phyloP scores from a whole-genome alignment of 2,888 invertebrate genomes.

The Encarsia formosa region DNA sequence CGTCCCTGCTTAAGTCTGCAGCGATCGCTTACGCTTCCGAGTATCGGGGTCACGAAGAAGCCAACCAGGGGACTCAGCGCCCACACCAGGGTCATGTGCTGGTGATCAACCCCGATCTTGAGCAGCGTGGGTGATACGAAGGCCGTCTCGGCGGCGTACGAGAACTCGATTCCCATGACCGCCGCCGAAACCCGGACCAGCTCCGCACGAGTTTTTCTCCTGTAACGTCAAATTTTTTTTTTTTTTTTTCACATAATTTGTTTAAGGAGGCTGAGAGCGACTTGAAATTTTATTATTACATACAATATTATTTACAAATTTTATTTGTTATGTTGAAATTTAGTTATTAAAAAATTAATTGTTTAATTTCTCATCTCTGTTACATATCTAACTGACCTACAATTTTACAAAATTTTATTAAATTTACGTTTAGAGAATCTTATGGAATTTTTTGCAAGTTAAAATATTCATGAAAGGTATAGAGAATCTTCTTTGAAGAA shows the following conservation, averaged over 20 bases:
- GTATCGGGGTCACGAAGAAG: conserved; percentile 87
- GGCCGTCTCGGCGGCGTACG: conserved; percentile 95
- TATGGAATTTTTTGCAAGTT: too few species aligned
- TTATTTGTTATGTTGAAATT: too few species aligned
- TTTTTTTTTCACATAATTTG: too few species aligned
- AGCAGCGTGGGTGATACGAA: conserved; percentile 93
- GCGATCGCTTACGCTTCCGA: conserved; percentile 89
- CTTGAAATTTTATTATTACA: background rate
- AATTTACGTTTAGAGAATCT: too few species aligned
- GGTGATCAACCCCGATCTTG: conserved; percentile 87
- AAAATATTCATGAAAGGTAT: too few species aligned
- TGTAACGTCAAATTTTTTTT: conserved; percentile 50
- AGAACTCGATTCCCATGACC: conserved; percentile 96
- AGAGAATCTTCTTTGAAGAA: too few species aligned
- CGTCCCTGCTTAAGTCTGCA: conserved; percentile 78
- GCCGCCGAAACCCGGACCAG: conserved; percentile 85
- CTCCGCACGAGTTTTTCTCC: conserved; percentile 74
- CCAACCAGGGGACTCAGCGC: conserved; percentile 90
- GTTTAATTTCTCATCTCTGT: too few species aligned
- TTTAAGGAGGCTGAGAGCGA: too few species aligned
- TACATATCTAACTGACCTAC: too few species aligned
- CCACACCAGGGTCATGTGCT: conserved; percentile 95
- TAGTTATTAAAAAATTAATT: too few species aligned
- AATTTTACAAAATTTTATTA: too few species aligned
- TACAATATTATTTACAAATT: background rate